Conservation (phyloP, 2,888 invertebrate genomes). For the Zele albiditarsus region DNA sequence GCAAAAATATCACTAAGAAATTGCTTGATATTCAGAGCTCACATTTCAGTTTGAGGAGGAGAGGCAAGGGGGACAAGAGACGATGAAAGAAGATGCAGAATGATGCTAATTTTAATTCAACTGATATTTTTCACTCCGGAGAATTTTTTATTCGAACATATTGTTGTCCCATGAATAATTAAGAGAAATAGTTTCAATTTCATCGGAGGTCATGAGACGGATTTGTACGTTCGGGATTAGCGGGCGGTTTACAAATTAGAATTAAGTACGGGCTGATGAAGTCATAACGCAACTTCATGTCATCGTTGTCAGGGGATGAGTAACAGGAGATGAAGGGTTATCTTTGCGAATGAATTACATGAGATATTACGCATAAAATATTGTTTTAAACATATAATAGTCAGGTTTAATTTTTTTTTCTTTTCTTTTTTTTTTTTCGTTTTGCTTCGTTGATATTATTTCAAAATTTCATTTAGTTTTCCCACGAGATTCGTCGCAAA, state of each 20-base stretch:
- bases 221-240: constrained; percentile 56
- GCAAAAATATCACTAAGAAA: constrained; percentile 67
- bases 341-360: constrained; percentile 5
- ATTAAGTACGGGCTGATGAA: constrained; percentile 67
- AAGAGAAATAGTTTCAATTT: neutral
- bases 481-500: constrained; percentile 22
- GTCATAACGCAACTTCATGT: constrained; percentile 33
- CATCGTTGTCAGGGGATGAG: constrained; percentile 1
- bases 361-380: neutral
- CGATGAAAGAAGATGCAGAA: neutral
- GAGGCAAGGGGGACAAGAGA: neutral
- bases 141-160: neutral
- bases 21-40: constrained; percentile 70
- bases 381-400: neutral
- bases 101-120: neutral
- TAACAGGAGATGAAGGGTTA: neutral
- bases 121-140: neutral
- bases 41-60: constrained; percentile 52
- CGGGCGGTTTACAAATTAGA: constrained; percentile 66
- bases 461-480: constrained; percentile 5
- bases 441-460: neutral
- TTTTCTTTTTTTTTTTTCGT: neutral
- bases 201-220: neutral
- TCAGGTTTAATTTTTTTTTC: constrained; percentile 3
- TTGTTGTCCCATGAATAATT: neutral